Percentiles rank a stretch among this genome's conserved stretches.
phyloP scores from a whole-genome alignment of 2,113 vertebrate genomes.

The Epinephelus lanceolatus region DNA sequence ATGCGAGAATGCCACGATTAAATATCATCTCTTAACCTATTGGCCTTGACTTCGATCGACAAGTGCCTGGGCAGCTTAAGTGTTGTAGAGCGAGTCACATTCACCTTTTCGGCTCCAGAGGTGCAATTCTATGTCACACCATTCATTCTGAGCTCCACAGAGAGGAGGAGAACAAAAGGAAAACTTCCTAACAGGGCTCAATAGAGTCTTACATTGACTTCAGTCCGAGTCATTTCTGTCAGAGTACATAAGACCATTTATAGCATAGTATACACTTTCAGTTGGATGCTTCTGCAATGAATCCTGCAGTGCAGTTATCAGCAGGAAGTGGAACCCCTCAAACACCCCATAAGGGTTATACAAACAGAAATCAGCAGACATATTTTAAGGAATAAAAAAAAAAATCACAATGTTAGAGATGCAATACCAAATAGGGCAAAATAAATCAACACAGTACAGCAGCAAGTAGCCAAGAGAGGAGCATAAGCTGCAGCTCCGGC shows the following conservation, averaged over 20 bases:
- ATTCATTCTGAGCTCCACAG: neutral
- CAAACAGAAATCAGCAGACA: slow-evolving; percentile 11
- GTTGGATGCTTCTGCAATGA: slow-evolving; percentile 15
- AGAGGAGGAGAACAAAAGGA: neutral
- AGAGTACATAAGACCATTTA: slow-evolving; percentile 14
- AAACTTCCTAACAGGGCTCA: neutral
- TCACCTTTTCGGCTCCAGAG: neutral
- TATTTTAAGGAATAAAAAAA: neutral
- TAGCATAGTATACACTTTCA: slow-evolving; percentile 10
- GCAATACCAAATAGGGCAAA: slow-evolving; percentile 1
- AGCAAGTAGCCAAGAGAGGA: neutral
- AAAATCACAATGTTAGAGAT: slow-evolving; percentile 1
- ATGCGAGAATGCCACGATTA: neutral
- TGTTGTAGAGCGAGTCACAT: neutral
- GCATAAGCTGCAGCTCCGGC: neutral
- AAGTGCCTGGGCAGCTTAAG: neutral
- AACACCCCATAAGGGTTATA: neutral
- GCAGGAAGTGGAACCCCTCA: neutral
- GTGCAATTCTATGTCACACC: neutral
- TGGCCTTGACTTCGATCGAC: neutral
- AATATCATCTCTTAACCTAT: neutral
- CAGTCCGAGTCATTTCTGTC: slow-evolving; percentile 17
- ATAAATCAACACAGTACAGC: neutral
- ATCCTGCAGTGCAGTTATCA: slow-evolving; percentile 21
- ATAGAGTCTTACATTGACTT: slow-evolving; percentile 11